These are phyloP conservation scores for Tiphia femorata DNA, from an alignment of 2,888 invertebrate species.

Conservation along the genomic window DNA sequence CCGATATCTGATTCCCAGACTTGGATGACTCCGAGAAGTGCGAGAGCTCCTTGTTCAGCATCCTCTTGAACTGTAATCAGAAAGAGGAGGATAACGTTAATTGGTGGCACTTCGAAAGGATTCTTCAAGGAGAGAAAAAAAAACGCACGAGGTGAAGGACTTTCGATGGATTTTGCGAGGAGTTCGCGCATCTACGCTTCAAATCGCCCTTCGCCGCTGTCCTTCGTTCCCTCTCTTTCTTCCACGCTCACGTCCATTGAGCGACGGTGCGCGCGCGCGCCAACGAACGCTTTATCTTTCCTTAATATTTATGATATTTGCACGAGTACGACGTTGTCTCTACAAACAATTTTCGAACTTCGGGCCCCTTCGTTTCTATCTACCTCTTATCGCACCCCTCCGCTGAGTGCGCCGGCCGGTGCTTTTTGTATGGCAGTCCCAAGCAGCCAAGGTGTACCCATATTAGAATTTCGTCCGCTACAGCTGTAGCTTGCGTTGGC, in stretches of 20 bases:
- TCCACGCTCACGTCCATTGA: background rate
- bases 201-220: background rate
- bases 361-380: too few relatives aligned
- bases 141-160: background rate
- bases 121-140: background rate
- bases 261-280: background rate
- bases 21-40: constrained; percentile 99
- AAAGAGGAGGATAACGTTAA: constrained; percentile 40
- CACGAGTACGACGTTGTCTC: background rate
- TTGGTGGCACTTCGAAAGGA: background rate
- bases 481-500: too few relatives aligned
- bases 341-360: background rate
- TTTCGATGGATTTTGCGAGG: too few relatives aligned
- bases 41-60: constrained; percentile 99
- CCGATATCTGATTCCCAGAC: constrained; percentile 99
- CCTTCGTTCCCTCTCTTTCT: background rate
- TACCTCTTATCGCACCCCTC: too few relatives aligned
- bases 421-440: too few relatives aligned
- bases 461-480: too few relatives aligned
- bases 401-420: too few relatives aligned
- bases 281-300: background rate
- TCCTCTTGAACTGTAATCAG: constrained; percentile 94
- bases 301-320: constrained; percentile 34
- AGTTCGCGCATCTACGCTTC: background rate
- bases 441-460: too few relatives aligned